Percentiles rank a stretch among this genome's conserved stretches.
Evolutionary conservation across 2,113 vertebrate species (phyloP).

Genomic region (Eupsittula cactorum): DNA sequence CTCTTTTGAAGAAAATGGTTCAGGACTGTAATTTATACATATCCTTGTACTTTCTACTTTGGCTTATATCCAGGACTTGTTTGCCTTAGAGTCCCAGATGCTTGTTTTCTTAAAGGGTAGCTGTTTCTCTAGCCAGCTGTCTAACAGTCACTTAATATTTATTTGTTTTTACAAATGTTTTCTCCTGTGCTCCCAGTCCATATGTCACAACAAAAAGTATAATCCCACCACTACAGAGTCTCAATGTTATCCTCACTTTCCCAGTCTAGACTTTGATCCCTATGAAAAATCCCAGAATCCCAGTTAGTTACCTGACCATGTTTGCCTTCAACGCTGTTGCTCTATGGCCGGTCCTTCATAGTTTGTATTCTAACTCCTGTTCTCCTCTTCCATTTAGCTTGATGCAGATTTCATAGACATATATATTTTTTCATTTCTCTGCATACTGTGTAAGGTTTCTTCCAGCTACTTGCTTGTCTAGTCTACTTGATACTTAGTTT

Average conservation of each 20-base stretch:
- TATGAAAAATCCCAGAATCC: neutral
- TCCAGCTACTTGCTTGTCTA: neutral
- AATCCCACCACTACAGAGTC: neutral
- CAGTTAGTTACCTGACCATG: neutral
- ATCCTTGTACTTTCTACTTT: neutral
- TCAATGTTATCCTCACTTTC: neutral
- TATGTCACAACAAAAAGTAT: neutral
- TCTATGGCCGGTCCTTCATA: neutral
- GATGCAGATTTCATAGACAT: neutral
- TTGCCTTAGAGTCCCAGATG: conserved; percentile 44
- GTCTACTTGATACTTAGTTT: neutral
- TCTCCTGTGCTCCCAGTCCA: neutral
- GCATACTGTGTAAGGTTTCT: neutral
- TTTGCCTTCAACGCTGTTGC: neutral
- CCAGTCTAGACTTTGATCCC: neutral
- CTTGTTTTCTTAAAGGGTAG: conserved; percentile 38
- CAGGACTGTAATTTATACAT: conserved; percentile 21
- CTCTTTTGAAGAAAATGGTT: neutral
- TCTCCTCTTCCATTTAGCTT: neutral
- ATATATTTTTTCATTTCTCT: neutral
- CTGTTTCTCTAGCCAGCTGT: conserved; percentile 2
- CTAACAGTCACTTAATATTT: conserved; percentile 20
- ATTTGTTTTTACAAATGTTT: conserved; percentile 38
- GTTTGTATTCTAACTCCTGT: neutral
- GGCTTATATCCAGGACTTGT: conserved; percentile 42